phyloP scores from a whole-genome alignment of 2,888 invertebrate genomes.

The Epinotia bilunana region DNA sequence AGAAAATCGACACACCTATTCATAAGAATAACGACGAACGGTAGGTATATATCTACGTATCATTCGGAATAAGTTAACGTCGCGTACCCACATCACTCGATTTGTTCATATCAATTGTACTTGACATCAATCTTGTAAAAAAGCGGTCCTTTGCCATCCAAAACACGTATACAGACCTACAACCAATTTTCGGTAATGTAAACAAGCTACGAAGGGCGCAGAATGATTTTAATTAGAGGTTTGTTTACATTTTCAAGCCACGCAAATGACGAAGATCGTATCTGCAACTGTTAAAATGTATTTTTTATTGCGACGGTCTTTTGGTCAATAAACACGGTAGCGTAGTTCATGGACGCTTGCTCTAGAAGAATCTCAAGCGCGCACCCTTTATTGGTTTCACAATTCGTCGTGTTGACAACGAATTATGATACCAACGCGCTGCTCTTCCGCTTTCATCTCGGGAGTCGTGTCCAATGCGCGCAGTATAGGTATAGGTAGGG shows the following conservation, averaged over 20 bases:
- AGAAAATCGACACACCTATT: not conserved
- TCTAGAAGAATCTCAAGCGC: too few species aligned
- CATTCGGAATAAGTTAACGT: constrained; percentile 7
- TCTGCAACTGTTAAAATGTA: not conserved
- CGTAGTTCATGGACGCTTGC: too few species aligned
- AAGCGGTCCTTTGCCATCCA: not conserved
- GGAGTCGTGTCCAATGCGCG: too few species aligned
- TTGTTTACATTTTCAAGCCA: constrained; percentile 13
- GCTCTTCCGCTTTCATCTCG: too few species aligned
- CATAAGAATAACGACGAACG: not conserved
- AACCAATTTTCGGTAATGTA: constrained; percentile 14
- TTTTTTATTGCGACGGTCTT: too few species aligned
- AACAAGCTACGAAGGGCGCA: constrained; percentile 7
- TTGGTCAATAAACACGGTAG: too few species aligned
- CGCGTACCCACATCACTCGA: constrained; percentile 7
- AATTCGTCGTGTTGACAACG: too few species aligned
- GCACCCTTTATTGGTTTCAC: too few species aligned
- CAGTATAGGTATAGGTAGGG: too few species aligned
- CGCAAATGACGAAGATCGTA: constrained; percentile 4
- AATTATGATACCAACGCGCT: too few species aligned
- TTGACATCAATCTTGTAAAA: constrained; percentile 1
- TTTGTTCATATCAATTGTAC: constrained; percentile 6
- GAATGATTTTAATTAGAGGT: constrained; percentile 15
- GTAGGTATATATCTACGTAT: not conserved
- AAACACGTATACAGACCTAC: constrained; percentile 5